Evolutionary conservation across 2,888 invertebrate species (phyloP), one percentile per base, ranked within the genome.

Genomic region (Erebia aethiops): DNA sequence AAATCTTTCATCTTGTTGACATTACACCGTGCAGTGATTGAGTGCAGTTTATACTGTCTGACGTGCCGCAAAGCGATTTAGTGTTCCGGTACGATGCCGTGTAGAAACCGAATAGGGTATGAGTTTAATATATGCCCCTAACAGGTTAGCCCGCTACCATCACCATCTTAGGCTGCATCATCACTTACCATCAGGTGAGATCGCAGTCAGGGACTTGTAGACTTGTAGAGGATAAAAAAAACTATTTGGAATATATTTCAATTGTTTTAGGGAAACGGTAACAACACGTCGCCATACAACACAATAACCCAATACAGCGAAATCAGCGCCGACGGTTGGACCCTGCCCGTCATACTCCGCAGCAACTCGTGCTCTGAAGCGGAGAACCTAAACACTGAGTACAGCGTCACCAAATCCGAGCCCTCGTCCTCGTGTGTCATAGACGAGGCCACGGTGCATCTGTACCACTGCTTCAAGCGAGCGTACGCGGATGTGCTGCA

Each of bases 361-460:
- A 98, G 98, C 67, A 98, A 97, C 85, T 98, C 97, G 0, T 97
- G 97, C 95, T 97, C 97, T 0, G 97, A 97, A 80, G 97, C 97
- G 0, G 94, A 97, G 74, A 98, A 98, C 84, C 96, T 86, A 77
- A 90, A 87, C 76, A 89, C 90, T 0, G 92, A 92, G 74, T 90
- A 89, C 1, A 86, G 84, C 1, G 80, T 80, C 13, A 85, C 86
- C n/a, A 90, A 90, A 73, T 87, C 86, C 0, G 92, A 91, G 60
- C 82, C 79, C 10, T 77, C 83, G 13, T 80, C 90, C 0, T 87
- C 90, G 1, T 92, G 94, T 57, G 88, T 91, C 14, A 80, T 93
- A 1, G 93, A 93, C 68, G 90, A 91, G 66, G 87, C 90, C 54
- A 92, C 94, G 0, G 90, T 88, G 7, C 92, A 92, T 71, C 89